A percentile compares a stretch with the other conserved stretches of the same genome.
Evolutionary conservation across 2,797 vertebrate genomes (phyloP).

Genomic region (Calcarius lapponicus): DNA sequence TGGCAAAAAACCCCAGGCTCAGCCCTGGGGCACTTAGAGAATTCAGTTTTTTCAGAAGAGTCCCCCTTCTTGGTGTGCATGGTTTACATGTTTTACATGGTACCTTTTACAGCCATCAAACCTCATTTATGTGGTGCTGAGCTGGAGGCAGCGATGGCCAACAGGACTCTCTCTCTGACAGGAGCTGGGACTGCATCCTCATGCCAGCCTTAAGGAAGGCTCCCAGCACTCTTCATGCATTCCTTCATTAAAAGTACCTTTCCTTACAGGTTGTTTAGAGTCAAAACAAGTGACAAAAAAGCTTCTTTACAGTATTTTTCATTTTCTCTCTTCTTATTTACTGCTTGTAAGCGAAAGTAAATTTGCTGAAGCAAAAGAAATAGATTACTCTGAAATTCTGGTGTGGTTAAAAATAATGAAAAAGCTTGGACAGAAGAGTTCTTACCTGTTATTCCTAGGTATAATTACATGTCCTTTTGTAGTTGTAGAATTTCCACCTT

Average conservation of each 20-base stretch:
- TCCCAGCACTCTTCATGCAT: background rate
- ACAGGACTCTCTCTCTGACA: background rate
- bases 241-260: background rate
- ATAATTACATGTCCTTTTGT: rapidly evolving
- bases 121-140: background rate
- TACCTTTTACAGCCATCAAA: background rate
- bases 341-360: background rate
- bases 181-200: background rate
- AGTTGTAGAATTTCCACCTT: background rate
- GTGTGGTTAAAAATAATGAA: background rate
- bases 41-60: background rate
- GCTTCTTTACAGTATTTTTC: background rate
- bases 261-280: background rate
- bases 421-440: background rate
- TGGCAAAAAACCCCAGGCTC: background rate
- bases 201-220: rapidly evolving
- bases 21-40: background rate
- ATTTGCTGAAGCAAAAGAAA: background rate
- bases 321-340: background rate
- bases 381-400: background rate
- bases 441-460: background rate
- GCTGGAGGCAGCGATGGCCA: rapidly evolving
- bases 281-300: background rate
- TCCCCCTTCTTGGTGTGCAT: background rate
- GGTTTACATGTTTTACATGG: background rate